Percentiles rank a stretch among this genome's conserved stretches.
Evolutionary conservation across 1,140 invertebrate genomes (phyloP).

Genomic region (Frieseomelitta varia): DNA sequence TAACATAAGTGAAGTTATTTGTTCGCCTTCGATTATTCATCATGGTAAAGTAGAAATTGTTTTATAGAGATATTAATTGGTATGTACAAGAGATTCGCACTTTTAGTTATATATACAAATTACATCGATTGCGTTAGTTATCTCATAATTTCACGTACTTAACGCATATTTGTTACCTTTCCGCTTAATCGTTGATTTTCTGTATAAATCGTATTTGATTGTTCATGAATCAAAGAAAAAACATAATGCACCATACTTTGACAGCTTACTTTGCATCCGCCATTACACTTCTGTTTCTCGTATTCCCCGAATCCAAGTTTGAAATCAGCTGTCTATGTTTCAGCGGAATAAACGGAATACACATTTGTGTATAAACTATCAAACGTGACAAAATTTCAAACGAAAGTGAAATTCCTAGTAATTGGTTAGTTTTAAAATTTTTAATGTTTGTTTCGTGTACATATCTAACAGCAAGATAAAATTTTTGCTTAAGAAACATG

Average conservation of each 20-base stretch:
- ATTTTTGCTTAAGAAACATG: constrained; percentile 47
- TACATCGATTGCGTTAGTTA: constrained; percentile 7
- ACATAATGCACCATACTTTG: constrained; percentile 53
- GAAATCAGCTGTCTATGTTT: constrained; percentile 47
- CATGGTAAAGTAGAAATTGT: constrained; percentile 45
- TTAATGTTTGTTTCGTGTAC: neutral
- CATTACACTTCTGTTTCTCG: constrained; percentile 56
- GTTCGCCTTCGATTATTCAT: constrained; percentile 81
- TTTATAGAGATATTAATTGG: constrained; percentile 22
- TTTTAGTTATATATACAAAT: constrained; percentile 32
- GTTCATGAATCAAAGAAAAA: constrained; percentile 21
- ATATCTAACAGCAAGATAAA: neutral
- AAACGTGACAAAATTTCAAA: neutral
- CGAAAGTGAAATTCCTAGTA: neutral
- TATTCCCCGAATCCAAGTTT: constrained; percentile 35
- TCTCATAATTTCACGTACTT: constrained; percentile 12
- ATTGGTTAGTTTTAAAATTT: neutral
- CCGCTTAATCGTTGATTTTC: neutral
- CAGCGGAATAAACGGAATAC: neutral
- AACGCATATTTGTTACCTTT: constrained; percentile 11
- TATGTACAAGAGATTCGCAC: constrained; percentile 31
- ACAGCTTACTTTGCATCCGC: constrained; percentile 49
- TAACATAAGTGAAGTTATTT: constrained; percentile 88
- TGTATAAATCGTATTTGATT: constrained; percentile 11
- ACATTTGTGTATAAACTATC: neutral